Conservation (phyloP, 2,113 vertebrate genomes). For the Lynx canadensis region DNA sequence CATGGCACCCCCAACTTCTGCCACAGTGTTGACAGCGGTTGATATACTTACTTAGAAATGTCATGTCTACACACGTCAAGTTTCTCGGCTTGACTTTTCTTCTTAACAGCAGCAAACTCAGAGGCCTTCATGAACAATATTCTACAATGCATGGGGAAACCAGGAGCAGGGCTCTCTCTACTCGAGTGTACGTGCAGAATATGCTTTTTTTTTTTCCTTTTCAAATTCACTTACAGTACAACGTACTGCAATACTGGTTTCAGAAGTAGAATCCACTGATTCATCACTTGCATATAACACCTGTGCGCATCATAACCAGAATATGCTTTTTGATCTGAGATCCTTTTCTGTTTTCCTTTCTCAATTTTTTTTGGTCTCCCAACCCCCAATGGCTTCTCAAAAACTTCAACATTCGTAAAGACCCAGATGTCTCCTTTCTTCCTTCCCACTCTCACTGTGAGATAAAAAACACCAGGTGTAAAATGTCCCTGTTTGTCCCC, state of each 20-base stretch:
- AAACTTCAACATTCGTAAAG: not conserved
- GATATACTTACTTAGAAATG: not conserved
- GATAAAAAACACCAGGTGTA: conserved; percentile 12
- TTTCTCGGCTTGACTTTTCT: not conserved
- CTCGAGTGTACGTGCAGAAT: not conserved
- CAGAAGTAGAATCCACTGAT: too few relatives aligned
- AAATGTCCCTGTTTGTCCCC: not conserved
- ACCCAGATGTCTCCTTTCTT: not conserved
- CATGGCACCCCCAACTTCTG: rapidly evolving
- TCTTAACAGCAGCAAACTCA: not conserved
- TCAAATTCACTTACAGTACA: too few relatives aligned
- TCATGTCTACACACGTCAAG: not conserved
- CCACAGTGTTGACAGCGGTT: rapidly evolving
- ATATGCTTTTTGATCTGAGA: not conserved
- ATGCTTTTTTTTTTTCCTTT: too few relatives aligned
- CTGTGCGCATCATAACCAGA: not conserved
- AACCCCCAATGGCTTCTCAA: not conserved
- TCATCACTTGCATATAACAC: too few relatives aligned
- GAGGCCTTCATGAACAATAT: not conserved
- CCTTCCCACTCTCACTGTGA: not conserved
- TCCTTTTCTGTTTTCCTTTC: not conserved
- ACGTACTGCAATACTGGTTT: too few relatives aligned
- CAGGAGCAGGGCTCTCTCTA: not conserved
- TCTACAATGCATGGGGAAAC: rapidly evolving
- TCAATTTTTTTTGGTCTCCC: not conserved